Base-by-base conservation (phyloP, 1,140 invertebrate genomes). In the Eufriesea mexicana region DNA sequence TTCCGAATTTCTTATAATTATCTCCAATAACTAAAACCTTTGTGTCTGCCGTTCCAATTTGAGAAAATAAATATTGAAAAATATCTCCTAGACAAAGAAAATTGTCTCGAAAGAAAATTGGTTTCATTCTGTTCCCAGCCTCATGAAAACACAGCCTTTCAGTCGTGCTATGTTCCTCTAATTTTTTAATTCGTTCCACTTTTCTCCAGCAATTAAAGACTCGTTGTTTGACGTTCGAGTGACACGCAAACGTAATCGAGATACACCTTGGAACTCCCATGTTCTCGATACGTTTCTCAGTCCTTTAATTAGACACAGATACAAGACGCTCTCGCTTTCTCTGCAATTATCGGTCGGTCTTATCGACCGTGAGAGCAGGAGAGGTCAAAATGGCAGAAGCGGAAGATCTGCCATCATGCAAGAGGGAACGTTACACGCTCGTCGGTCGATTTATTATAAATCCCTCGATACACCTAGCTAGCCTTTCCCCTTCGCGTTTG, bases 381-480 rank as follows among this genome's bases (percentile, higher is more conserved):
- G 35, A 9, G 35, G 10, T 20, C 18, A 35, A 64, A 42, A 42
- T 16, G 18, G 28, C 14, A 28, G 25, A 61, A 25, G 16, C 28
- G 62, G 5, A 66, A 42, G 20, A 42, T 18, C n/a, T 6, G 62
- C 35, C 35, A 66, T 20, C 10, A 2, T n/a, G n/a, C 45, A 71
- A 20, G 45, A 57, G 35, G 67, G 28, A 51, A 14, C 55, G 35
- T 35, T 83, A 81, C 74, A 68, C 61, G 25, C 57, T 51, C 47
- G 6, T 62, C 7, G 57, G 47, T 1, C 25, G 42, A 85, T 86
- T 86, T 86, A 76, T 51, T 76, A 57, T 55, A 10, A 55, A 35
- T 20, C 8, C 14, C 9, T 59, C 51, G 28, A 16, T 35, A 35
- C 16, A 23, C 10, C 35, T 23, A 42, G 9, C 9, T 0, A 18